Conservation (phyloP, 2,888 invertebrate species). For the Adelognathus sp. region DNA sequence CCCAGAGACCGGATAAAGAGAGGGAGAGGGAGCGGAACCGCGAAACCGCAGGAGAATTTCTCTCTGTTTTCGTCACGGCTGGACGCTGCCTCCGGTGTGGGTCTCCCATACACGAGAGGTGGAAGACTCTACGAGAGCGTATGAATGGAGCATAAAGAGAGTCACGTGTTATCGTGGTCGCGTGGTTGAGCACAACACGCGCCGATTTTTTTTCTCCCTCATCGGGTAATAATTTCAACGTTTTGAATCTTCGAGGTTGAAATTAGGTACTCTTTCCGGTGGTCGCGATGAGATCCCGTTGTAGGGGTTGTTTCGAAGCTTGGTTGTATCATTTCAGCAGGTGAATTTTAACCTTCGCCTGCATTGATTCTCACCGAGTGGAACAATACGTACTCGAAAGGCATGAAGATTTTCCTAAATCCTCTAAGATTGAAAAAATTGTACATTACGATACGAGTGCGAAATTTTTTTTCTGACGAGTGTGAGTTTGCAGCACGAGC, state of each 20-base stretch:
- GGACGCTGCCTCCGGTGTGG: slow-evolving; percentile 4
- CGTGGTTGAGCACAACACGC: slow-evolving; percentile 15
- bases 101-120: background rate
- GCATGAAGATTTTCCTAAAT: no score
- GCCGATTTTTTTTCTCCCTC: slow-evolving; percentile 14
- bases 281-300: background rate
- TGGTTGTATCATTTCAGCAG: background rate
- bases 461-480: no score
- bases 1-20: background rate
- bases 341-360: background rate
- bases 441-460: no score
- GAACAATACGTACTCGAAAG: no score
- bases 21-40: slow-evolving; percentile 1
- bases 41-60: slow-evolving; percentile 26
- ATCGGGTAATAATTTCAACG: background rate
- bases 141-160: slow-evolving; percentile 4
- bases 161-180: slow-evolving; percentile 29
- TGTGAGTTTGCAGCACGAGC: no score
- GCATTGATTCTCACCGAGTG: background rate
- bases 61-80: slow-evolving; percentile 15
- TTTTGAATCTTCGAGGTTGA: background rate
- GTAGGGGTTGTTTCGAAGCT: background rate
- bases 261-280: background rate
- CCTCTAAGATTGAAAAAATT: no score
- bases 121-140: background rate